Evolutionary conservation across 2,113 vertebrate genomes (phyloP), one percentile per base, ranked within the genome.

Genomic region (Cnemophilus loriae): DNA sequence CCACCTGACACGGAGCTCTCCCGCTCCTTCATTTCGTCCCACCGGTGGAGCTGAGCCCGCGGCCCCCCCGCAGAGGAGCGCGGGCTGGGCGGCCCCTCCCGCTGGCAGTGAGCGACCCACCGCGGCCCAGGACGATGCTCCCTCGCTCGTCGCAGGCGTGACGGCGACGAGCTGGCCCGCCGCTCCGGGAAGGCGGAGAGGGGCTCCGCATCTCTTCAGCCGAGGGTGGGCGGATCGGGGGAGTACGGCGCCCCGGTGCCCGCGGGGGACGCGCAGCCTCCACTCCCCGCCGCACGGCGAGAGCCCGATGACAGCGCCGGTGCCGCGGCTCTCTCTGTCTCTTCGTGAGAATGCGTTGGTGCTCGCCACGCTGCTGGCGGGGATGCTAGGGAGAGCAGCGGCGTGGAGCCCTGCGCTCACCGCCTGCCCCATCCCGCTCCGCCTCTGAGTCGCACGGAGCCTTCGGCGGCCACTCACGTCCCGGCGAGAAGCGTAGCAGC

Each of bases 281-380:
- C 37, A 13, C 28, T 53, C 35, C 37, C 73, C 69, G 80, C 94
- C 86, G 46, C 83, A 42, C 87, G 88, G 88, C 89, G 77, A 95
- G 89, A 95, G 89, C 91, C 87, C 91, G 84, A 96, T 94, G 97
- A 70, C 55, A 59, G 33, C 19, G 19, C 42, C 63, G 63, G 93
- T 87, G 94, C 94, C 80, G 92, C 96, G 95, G 96, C 92, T 97
- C 86, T 94, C 94, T 60, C 18, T 90, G 87, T 80, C 68, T 84
- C 42, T 37, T 86, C 50, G 85, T 88, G 89, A 91, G 70, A 91
- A 84, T 92, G 96, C 86, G 71, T 90, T 90, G 86, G 73, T 60
- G 94, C 64, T 65, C 76, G 80, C 95, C 91, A 56, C 81, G 32
- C 94, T 95, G 90, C 91, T 87, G 86, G 67, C 49, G 42, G 71